phyloP scores from a whole-genome alignment of 1,140 invertebrate species.

The Arctopsyche grandis region DNA sequence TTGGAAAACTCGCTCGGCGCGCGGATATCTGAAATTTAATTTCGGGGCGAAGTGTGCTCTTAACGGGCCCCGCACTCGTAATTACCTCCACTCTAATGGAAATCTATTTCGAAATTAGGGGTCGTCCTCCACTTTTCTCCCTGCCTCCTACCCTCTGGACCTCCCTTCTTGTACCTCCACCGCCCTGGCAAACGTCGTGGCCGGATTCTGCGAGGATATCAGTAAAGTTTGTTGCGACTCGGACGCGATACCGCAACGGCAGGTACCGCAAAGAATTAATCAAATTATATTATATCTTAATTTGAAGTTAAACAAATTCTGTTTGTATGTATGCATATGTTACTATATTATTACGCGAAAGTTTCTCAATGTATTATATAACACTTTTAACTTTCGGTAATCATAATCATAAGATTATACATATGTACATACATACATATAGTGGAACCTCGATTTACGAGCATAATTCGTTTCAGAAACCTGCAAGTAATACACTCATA shows the following conservation, averaged over 20 bases:
- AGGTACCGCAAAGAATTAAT: not conserved
- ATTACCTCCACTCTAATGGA: slow-evolving; percentile 42
- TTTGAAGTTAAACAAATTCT: too few species aligned
- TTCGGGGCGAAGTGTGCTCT: slow-evolving; percentile 44
- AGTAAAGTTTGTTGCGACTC: slow-evolving; percentile 8
- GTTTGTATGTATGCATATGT: too few species aligned
- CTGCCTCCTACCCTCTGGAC: not conserved
- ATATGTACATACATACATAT: too few species aligned
- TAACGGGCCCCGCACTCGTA: slow-evolving; percentile 34
- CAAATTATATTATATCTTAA: too few species aligned
- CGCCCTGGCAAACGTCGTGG: not conserved
- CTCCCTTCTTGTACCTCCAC: not conserved
- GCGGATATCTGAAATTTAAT: slow-evolving; percentile 48
- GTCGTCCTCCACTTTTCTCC: not conserved
- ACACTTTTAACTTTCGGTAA: too few species aligned
- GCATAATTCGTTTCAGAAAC: too few species aligned
- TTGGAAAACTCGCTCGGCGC: slow-evolving; percentile 28
- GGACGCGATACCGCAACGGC: slow-evolving; percentile 14
- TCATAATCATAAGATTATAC: too few species aligned
- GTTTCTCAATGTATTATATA: too few species aligned
- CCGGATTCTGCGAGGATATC: not conserved
- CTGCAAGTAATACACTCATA: too few species aligned
- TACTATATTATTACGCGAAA: too few species aligned
- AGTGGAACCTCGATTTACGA: too few species aligned
- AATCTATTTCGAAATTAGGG: slow-evolving; percentile 36